A percentile compares a stretch with the other conserved stretches of the same genome.
These are phyloP conservation scores for Chaetogeoica ovagalla DNA, from an alignment of 2,888 invertebrate genomes.

Conservation along the genomic window DNA sequence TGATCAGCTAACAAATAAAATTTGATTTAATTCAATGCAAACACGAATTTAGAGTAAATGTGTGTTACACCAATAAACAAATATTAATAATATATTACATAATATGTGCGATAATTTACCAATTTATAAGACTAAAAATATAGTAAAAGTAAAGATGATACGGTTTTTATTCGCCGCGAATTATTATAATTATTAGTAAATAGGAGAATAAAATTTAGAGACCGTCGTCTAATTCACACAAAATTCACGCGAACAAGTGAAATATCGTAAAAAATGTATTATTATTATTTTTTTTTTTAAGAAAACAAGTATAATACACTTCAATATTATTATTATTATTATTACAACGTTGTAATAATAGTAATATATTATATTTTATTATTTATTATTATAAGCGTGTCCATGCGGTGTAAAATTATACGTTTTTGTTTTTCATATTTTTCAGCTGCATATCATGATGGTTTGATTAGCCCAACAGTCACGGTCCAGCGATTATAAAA, in stretches of 20 bases:
- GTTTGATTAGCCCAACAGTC: slow-evolving; percentile 37
- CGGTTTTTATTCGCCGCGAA: background rate
- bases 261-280: no score
- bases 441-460: background rate
- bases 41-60: no score
- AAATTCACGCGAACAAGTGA: background rate
- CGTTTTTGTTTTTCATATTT: slow-evolving; percentile 2
- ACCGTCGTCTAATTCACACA: slow-evolving; percentile 10
- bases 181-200: background rate
- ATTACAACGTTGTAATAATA: background rate
- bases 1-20: no score
- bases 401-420: slow-evolving; percentile 25
- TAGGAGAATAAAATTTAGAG: slow-evolving; percentile 1
- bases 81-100: no score
- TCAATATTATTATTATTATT: no score
- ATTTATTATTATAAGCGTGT: background rate
- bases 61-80: no score
- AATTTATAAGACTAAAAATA: no score
- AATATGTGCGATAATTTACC: no score
- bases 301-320: no score
- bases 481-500: slow-evolving; percentile 26
- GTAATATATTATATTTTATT: background rate
- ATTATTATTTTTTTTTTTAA: no score
- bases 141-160: no score
- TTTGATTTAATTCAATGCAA: no score